Conservation (phyloP, 2,113 vertebrate genomes). For the Bombycilla garrulus region DNA sequence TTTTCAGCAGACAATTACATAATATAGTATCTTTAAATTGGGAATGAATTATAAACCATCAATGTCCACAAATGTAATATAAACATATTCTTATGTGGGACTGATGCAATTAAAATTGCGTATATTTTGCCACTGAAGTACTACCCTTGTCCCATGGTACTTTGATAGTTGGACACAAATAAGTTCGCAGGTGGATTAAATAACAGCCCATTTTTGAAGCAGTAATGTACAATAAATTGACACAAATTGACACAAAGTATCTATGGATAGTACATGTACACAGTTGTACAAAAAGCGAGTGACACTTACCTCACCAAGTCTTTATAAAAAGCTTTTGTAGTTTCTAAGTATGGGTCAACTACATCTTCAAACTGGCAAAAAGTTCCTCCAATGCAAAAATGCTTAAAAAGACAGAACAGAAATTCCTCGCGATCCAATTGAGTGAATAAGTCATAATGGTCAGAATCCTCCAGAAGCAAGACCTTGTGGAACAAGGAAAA, state of each 20-base stretch:
- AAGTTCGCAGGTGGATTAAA: background rate
- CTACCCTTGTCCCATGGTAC: background rate
- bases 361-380: slow-evolving; percentile 92
- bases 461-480: slow-evolving; percentile 85
- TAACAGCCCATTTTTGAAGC: background rate
- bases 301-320: slow-evolving; percentile 86
- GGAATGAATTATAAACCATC: background rate
- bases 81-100: background rate
- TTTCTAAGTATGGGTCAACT: slow-evolving; percentile 86
- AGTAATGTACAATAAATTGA: background rate
- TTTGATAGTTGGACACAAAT: background rate
- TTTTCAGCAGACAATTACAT: background rate
- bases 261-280: background rate
- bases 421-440: slow-evolving; percentile 83
- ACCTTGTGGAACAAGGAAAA: slow-evolving; percentile 72
- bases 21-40: background rate
- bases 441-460: slow-evolving; percentile 82
- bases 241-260: background rate
- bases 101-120: background rate
- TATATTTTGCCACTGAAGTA: background rate
- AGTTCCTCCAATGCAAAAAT: slow-evolving; percentile 90
- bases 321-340: slow-evolving; percentile 88
- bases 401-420: slow-evolving; percentile 91
- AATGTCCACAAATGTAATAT: background rate
- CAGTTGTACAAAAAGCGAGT: background rate